Evolutionary conservation across 23 tunicate genomes (phyloP).

Genomic region (Halocynthia aurantium): DNA sequence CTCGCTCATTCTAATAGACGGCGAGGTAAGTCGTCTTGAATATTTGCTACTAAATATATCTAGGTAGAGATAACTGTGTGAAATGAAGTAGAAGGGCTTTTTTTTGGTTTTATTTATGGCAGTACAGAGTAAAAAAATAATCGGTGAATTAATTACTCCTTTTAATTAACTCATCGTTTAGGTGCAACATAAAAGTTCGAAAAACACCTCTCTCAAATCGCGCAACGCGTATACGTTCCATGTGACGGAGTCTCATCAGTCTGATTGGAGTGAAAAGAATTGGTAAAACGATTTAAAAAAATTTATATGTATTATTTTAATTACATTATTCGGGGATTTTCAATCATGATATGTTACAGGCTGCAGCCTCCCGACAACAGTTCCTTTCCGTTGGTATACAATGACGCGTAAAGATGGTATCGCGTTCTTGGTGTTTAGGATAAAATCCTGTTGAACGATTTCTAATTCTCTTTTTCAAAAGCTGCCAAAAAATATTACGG

Average conservation of each 20-base stretch:
- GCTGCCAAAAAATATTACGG: too few species aligned
- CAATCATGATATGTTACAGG: too few species aligned
- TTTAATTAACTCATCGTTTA: neutral
- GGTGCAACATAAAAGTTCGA: conserved; percentile 71
- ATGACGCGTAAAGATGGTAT: too few species aligned
- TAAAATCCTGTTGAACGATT: too few species aligned
- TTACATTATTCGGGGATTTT: neutral
- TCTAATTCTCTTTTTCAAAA: too few species aligned
- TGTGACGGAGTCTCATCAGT: conserved; percentile 46
- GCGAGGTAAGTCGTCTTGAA: conserved; percentile 28
- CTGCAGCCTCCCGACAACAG: too few species aligned
- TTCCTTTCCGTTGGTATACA: too few species aligned
- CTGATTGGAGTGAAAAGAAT: conserved; percentile 61
- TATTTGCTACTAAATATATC: neutral
- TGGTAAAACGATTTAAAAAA: conserved; percentile 21
- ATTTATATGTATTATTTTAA: neutral
- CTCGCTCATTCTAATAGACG: conserved; percentile 53
- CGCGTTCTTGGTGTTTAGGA: too few species aligned
- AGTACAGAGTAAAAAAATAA: too few species aligned
- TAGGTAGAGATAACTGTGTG: neutral
- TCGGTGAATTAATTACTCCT: too few species aligned
- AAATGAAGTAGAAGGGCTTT: neutral
- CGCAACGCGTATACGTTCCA: conserved; percentile 73
- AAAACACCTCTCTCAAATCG: conserved; percentile 51
- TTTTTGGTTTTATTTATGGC: too few species aligned